These are phyloP conservation scores for Uropsilus gracilis DNA, from an alignment of 2,113 vertebrate genomes.

Conservation along the genomic window DNA sequence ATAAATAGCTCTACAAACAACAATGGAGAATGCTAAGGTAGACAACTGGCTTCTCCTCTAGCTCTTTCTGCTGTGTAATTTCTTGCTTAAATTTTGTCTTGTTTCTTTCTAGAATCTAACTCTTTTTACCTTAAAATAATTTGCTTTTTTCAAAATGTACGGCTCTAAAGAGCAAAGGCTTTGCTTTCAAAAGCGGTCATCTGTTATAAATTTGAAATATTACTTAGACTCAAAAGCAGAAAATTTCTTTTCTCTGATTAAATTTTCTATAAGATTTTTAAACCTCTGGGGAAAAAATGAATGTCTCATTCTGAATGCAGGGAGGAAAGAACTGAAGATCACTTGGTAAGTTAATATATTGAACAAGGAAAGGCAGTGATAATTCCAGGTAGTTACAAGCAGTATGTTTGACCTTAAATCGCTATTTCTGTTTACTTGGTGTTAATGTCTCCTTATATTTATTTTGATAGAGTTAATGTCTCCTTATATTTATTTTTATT, in stretches of 20 bases:
- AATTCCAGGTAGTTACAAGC: background rate
- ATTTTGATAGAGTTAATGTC: background rate
- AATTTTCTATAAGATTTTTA: background rate
- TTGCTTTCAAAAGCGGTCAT: background rate
- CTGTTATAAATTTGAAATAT: background rate
- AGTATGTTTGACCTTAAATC: background rate
- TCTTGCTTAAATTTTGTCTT: background rate
- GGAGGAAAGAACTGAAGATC: background rate
- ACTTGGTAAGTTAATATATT: background rate
- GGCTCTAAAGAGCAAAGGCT: background rate
- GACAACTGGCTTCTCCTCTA: background rate
- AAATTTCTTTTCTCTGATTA: background rate
- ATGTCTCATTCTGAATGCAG: background rate
- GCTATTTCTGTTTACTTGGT: background rate
- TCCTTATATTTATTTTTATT: background rate
- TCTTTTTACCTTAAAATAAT: background rate
- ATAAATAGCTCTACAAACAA: background rate
- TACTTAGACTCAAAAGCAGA: background rate
- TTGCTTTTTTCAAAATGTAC: background rate
- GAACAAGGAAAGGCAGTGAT: background rate
- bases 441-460: background rate
- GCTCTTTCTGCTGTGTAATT: background rate
- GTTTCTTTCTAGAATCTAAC: background rate
- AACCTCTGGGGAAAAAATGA: background rate
- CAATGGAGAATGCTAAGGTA: background rate